Conservation (phyloP, 2,797 vertebrate species). For the Alectoris magna region DNA sequence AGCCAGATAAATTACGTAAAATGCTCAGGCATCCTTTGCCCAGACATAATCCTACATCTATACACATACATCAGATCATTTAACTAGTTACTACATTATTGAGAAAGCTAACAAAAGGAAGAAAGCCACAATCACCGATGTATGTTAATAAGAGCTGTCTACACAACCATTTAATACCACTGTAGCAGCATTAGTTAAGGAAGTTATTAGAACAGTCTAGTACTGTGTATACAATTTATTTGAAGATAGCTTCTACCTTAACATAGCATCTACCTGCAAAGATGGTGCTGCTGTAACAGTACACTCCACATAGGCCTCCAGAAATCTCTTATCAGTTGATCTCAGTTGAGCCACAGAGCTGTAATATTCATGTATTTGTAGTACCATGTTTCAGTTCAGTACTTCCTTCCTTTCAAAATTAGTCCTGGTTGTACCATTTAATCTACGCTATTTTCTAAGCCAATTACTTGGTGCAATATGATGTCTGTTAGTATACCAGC, state of each 20-base stretch:
- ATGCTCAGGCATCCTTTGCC: background rate
- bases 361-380: background rate
- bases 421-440: background rate
- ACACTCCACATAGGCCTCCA: background rate
- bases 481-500: background rate
- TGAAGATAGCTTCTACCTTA: background rate
- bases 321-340: background rate
- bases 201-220: background rate
- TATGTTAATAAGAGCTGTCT: background rate
- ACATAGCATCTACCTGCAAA: background rate
- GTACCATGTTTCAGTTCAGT: background rate
- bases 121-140: background rate
- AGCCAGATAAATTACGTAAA: background rate
- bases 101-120: constrained; percentile 1
- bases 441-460: background rate
- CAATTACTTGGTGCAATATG: background rate
- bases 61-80: constrained; percentile 7
- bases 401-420: constrained; percentile 1
- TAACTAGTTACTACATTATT: background rate
- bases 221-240: background rate
- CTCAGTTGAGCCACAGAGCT: background rate
- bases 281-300: background rate
- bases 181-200: background rate
- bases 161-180: background rate
- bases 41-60: background rate